A percentile compares a stretch with the other conserved stretches of the same genome.
Evolutionary conservation across 2,888 invertebrate genomes (phyloP).

Genomic region (Trichogramma evanescens): DNA sequence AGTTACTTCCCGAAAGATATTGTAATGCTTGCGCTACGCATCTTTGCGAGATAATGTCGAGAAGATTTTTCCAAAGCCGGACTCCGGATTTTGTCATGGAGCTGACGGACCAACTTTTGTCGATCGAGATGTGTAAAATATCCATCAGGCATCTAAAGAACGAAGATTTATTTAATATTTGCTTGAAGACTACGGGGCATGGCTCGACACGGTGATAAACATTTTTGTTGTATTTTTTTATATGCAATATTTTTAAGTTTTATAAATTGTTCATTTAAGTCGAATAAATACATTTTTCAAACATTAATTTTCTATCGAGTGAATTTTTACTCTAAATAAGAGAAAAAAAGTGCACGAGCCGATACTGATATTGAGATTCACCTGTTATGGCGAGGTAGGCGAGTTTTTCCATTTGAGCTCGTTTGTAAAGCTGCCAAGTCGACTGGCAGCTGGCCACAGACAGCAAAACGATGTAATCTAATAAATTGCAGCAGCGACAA

Average conservation of each 20-base stretch:
- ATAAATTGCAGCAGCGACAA: background rate
- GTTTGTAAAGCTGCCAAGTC: slow-evolving; percentile 66
- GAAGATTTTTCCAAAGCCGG: too few species aligned
- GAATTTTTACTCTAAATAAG: background rate
- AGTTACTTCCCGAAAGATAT: too few species aligned
- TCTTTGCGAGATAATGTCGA: too few species aligned
- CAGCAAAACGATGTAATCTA: slow-evolving; percentile 67
- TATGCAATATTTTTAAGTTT: background rate
- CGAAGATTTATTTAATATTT: too few species aligned
- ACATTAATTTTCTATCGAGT: too few species aligned
- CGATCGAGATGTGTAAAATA: too few species aligned
- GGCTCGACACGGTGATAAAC: background rate
- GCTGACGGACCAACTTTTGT: too few species aligned
- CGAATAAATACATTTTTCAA: background rate
- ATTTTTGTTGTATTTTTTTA: background rate
- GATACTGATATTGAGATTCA: slow-evolving; percentile 27
- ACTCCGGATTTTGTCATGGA: too few species aligned
- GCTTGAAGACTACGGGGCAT: too few species aligned
- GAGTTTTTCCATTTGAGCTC: slow-evolving; percentile 58
- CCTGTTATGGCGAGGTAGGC: slow-evolving; percentile 68
- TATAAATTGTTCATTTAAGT: background rate
- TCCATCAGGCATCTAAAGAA: too few species aligned
- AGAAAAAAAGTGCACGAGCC: background rate
- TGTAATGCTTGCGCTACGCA: too few species aligned
- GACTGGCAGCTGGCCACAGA: slow-evolving; percentile 68